Evolutionary conservation across 2,797 vertebrate genomes (phyloP).

Genomic region (Tamandua tetradactyla): DNA sequence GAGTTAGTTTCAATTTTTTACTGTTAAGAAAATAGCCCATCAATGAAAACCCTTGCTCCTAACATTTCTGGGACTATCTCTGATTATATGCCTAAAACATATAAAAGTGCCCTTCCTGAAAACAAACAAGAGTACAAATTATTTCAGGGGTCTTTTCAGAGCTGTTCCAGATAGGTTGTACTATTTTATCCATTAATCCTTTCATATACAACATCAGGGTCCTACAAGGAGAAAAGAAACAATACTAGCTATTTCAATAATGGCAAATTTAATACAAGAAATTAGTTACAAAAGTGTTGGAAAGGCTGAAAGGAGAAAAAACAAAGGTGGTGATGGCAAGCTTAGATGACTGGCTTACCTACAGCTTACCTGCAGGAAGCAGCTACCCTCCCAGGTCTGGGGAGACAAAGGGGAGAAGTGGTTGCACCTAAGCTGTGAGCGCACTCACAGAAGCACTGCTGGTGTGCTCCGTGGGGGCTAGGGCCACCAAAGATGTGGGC

Average conservation of each 20-base stretch:
- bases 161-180: background rate
- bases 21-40: background rate
- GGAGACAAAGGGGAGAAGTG: background rate
- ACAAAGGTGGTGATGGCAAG: background rate
- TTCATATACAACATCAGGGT: background rate
- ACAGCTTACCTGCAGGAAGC: too few relatives aligned
- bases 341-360: too few relatives aligned
- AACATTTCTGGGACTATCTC: background rate
- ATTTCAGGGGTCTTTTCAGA: background rate
- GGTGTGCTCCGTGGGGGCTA: rapidly evolving
- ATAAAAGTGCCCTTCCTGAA: background rate
- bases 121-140: background rate
- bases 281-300: background rate
- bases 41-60: background rate
- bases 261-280: background rate
- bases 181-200: background rate
- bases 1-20: background rate
- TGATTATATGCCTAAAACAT: background rate
- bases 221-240: background rate
- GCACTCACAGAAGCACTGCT: rapidly evolving
- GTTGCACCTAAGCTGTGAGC: background rate
- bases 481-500: too few relatives aligned
- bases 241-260: background rate
- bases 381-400: too few relatives aligned
- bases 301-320: background rate